Base-by-base conservation (phyloP, 1,140 invertebrate genomes). In the Helicorthomorpha holstii region DNA sequence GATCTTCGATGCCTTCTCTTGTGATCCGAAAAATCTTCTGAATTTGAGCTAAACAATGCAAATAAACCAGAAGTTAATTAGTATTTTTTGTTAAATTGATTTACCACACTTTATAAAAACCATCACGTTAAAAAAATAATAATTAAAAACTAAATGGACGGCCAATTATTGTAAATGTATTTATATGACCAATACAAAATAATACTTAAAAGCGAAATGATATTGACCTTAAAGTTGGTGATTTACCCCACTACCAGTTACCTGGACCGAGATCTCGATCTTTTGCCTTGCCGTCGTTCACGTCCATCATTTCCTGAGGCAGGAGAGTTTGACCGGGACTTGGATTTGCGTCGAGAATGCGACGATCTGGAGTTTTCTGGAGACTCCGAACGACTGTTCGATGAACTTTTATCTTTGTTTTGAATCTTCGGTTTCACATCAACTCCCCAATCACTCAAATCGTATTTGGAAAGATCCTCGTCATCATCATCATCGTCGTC, bases 401-500 rank as follows among this genome's bases (percentile, higher is more conserved):
- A n/a, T n/a, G n/a, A n/a, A n/a, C n/a, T n/a, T n/a, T n/a, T n/a
- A n/a, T n/a, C n/a, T n/a, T n/a, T n/a, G n/a, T n/a, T n/a, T n/a
- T n/a, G n/a, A n/a, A n/a, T n/a, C n/a, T n/a, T n/a, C n/a, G n/a
- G n/a, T n/a, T n/a, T n/a, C n/a, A 69, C 69, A 53, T 72, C 69
- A 48, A 74, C 72, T 48, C 78, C 80, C 74, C 78, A 81, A 60
- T 77, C 81, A 64, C 75, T 81, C 27, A 87, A 68, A 66, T 85
- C 82, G 62, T 88, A 87, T 64, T 86, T 86, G 16, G 83, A 85
- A 52, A 85, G 68, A 69, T 87, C 83, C 22, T 73, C 82, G 64
- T 82, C 82, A 53, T 80, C 79, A n/a, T 70, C 69, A 27, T 71
- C 69, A 3, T 70, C 67, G 3, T 67, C 71, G 49, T 70, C 70